These are phyloP conservation scores for Macrotis lagotis DNA, from an alignment of 2,113 vertebrate genomes.

Conservation along the genomic window DNA sequence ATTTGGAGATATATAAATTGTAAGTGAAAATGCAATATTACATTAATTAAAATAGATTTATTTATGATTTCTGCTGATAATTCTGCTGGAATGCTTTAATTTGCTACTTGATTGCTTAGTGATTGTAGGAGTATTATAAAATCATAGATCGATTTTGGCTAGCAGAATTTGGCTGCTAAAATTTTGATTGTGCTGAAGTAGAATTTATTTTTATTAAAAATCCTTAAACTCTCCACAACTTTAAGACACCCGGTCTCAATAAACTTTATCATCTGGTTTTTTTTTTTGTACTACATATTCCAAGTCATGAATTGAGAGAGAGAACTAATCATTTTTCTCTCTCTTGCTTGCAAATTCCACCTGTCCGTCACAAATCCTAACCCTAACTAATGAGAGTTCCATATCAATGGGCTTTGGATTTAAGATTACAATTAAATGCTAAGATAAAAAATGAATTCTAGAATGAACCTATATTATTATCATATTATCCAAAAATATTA, in stretches of 20 bases:
- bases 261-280: constrained; percentile 33
- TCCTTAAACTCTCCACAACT: constrained; percentile 28
- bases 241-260: constrained; percentile 9
- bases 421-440: constrained; percentile 27
- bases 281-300: neutral
- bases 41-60: constrained; percentile 34
- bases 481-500: constrained; percentile 52
- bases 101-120: constrained; percentile 15
- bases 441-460: constrained; percentile 43
- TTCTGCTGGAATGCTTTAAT: constrained; percentile 32
- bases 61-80: constrained; percentile 38
- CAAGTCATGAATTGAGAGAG: neutral
- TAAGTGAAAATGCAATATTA: constrained; percentile 46
- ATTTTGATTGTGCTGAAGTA: constrained; percentile 27
- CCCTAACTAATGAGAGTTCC: neutral
- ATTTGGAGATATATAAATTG: constrained; percentile 54
- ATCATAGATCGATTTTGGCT: neutral
- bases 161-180: constrained; percentile 32
- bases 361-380: neutral
- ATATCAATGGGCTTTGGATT: neutral
- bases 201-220: constrained; percentile 34
- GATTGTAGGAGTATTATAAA: constrained; percentile 41
- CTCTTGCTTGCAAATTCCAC: neutral
- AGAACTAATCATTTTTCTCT: neutral
- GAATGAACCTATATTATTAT: constrained; percentile 36